Conservation (phyloP, 2,113 vertebrate species). For the Rhinoderma darwinii region DNA sequence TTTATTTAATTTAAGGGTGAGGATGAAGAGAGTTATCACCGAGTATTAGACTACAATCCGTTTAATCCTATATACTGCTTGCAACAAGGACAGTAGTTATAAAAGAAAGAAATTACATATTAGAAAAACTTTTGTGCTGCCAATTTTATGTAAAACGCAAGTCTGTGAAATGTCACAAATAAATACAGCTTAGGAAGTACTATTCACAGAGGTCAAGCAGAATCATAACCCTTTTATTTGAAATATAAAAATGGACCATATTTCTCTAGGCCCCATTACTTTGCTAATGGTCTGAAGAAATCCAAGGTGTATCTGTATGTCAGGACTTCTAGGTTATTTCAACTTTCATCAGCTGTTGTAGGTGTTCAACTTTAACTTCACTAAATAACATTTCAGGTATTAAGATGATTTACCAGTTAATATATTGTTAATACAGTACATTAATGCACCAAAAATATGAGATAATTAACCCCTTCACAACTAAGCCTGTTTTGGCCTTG, state of each 20-base stretch:
- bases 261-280: slow-evolving; percentile 37
- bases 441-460: not conserved
- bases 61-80: not conserved
- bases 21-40: no score
- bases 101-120: no score
- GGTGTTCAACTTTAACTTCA: not conserved
- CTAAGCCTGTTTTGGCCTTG: no score
- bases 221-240: slow-evolving; percentile 32
- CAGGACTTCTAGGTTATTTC: slow-evolving; percentile 43
- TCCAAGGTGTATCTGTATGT: slow-evolving; percentile 33
- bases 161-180: slow-evolving; percentile 37
- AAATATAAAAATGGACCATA: slow-evolving; percentile 25
- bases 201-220: not conserved
- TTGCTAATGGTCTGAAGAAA: slow-evolving; percentile 40
- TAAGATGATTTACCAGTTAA: not conserved
- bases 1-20: no score
- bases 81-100: not conserved
- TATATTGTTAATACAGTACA: not conserved
- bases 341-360: slow-evolving; percentile 15
- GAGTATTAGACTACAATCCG: not conserved
- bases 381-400: not conserved
- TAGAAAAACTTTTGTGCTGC: not conserved
- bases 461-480: no score
- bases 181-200: slow-evolving; percentile 14
- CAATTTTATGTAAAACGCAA: not conserved